Evolutionary conservation across 1,140 invertebrate genomes (phyloP).

Genomic region (Drosophila ironensis): DNA sequence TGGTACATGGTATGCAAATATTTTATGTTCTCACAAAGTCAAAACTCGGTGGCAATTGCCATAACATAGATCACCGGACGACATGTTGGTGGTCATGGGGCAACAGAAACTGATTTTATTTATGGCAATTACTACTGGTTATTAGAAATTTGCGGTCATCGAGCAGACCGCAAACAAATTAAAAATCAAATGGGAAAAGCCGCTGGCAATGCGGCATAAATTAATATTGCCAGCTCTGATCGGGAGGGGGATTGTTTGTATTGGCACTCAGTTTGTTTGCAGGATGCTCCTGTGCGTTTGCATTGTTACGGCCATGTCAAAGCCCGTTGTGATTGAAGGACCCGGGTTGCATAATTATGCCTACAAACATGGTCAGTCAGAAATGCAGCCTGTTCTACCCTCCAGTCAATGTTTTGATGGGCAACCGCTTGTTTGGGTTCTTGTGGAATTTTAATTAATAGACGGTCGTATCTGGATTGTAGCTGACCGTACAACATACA

Average conservation of each 20-base stretch:
- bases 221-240: conserved; percentile 38
- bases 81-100: neutral
- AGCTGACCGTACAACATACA: no score
- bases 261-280: conserved; percentile 33
- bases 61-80: conserved; percentile 10
- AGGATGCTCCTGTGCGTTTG: conserved; percentile 30
- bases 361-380: conserved; percentile 58
- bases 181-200: conserved; percentile 56
- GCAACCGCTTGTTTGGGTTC: conserved; percentile 23
- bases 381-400: conserved; percentile 8
- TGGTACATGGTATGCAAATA: no score
- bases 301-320: conserved; percentile 59
- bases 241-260: conserved; percentile 8
- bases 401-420: no score
- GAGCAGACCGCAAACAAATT: conserved; percentile 39
- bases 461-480: neutral
- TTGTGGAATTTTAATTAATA: conserved; percentile 77
- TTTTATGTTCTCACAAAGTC: no score
- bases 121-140: conserved; percentile 44
- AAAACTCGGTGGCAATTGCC: neutral
- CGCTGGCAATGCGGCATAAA: conserved; percentile 37
- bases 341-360: conserved; percentile 65
- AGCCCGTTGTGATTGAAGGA: conserved; percentile 45
- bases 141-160: conserved; percentile 41
- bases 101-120: conserved; percentile 31